Evolutionary conservation across 2,888 invertebrate genomes (phyloP).

Genomic region (Antheraea yamamai): DNA sequence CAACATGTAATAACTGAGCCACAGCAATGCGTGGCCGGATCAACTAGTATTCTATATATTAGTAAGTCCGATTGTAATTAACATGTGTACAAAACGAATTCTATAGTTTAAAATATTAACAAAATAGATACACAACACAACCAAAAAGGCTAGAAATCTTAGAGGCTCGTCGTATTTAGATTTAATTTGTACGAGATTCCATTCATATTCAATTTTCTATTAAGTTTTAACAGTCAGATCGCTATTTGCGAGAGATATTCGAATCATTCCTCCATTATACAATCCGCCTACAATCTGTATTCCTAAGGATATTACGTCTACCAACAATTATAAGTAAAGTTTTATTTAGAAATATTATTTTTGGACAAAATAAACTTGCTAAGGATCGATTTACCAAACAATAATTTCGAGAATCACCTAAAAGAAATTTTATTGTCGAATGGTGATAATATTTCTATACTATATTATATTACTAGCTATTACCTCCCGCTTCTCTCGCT

Average conservation of each 20-base stretch:
- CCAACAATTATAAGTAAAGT: neutral
- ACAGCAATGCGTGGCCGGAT: no score
- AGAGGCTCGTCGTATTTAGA: neutral
- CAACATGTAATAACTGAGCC: no score
- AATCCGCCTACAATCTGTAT: neutral
- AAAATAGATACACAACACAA: neutral
- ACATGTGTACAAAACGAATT: neutral
- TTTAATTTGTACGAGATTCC: conserved; percentile 4
- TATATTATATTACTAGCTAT: no score
- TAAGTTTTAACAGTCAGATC: neutral
- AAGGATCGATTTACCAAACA: no score
- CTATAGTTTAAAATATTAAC: neutral
- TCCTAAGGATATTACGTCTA: neutral
- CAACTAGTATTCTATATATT: no score
- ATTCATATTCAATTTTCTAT: neutral
- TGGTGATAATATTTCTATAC: no score
- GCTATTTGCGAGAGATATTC: neutral
- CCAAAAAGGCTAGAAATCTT: neutral
- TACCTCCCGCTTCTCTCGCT: no score
- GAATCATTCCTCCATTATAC: neutral
- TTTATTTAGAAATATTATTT: neutral
- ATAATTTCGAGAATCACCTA: no score
- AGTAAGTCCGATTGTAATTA: neutral
- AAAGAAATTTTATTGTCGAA: no score
- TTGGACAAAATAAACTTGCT: neutral